phyloP scores from a whole-genome alignment of 2,888 invertebrate genomes.

The Habroteleia sp. region DNA sequence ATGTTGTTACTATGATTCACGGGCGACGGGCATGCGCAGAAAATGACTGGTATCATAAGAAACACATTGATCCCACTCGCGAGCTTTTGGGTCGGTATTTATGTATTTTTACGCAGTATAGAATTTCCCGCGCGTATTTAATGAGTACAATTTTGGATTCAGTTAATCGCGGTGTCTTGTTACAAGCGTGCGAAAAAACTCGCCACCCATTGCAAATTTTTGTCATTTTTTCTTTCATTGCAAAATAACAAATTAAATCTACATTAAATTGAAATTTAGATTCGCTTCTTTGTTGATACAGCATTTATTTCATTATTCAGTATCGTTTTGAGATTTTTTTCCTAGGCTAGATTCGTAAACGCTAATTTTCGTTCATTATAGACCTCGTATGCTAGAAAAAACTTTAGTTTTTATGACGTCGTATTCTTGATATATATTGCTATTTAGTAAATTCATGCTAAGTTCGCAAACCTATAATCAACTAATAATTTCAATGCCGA shows the following conservation, averaged over 20 bases:
- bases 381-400: no score
- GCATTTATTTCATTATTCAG: no score
- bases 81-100: conserved; percentile 19
- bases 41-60: conserved; percentile 15
- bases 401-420: no score
- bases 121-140: conserved; percentile 9
- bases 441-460: no score
- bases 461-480: no score
- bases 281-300: background rate
- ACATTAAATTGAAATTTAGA: background rate
- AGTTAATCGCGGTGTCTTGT: background rate
- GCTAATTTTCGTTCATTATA: conserved; percentile 13
- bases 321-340: no score
- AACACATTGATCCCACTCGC: conserved; percentile 41
- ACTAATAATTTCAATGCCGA: no score
- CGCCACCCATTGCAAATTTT: no score
- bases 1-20: conserved; percentile 39
- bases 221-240: background rate
- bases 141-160: conserved; percentile 14
- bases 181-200: background rate
- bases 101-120: conserved; percentile 38
- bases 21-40: conserved; percentile 16
- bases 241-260: no score
- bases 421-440: no score
- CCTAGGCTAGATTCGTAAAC: conserved; percentile 5